Evolutionary conservation across 2,888 invertebrate genomes (phyloP).

Genomic region (Plagiodera versicolora): DNA sequence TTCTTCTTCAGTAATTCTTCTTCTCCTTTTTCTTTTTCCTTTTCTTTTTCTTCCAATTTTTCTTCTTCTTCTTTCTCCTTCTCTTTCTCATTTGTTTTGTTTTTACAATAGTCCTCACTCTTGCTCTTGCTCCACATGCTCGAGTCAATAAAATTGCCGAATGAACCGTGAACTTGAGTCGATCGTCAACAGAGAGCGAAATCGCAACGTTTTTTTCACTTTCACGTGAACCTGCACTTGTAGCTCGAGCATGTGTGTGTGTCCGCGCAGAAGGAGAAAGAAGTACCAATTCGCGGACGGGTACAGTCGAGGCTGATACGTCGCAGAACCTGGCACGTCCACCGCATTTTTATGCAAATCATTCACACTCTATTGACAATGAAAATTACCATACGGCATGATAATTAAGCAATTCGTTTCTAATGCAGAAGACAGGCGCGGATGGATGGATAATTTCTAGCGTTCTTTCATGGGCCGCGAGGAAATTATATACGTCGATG

Average conservation of each 20-base stretch:
- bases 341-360: slow-evolving; percentile 43
- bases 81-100: too few species aligned
- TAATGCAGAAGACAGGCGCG: neutral
- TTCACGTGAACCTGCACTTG: slow-evolving; percentile 35
- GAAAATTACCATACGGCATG: slow-evolving; percentile 30
- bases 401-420: slow-evolving; percentile 26
- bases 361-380: slow-evolving; percentile 37
- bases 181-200: neutral
- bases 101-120: too few species aligned
- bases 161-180: slow-evolving; percentile 13
- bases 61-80: too few species aligned
- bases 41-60: too few species aligned
- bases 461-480: neutral
- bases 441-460: neutral
- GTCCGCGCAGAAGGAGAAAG: neutral
- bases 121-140: too few species aligned
- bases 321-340: slow-evolving; percentile 40
- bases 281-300: slow-evolving; percentile 11
- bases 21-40: too few species aligned
- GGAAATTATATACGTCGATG: neutral
- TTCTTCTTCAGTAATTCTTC: too few species aligned
- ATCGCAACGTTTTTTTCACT: slow-evolving; percentile 27
- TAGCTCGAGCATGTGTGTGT: slow-evolving; percentile 1
- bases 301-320: slow-evolving; percentile 20
- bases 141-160: too few species aligned